Evolutionary conservation across 1,140 invertebrate species (phyloP).

Genomic region (Caenorhabditis remanei): DNA sequence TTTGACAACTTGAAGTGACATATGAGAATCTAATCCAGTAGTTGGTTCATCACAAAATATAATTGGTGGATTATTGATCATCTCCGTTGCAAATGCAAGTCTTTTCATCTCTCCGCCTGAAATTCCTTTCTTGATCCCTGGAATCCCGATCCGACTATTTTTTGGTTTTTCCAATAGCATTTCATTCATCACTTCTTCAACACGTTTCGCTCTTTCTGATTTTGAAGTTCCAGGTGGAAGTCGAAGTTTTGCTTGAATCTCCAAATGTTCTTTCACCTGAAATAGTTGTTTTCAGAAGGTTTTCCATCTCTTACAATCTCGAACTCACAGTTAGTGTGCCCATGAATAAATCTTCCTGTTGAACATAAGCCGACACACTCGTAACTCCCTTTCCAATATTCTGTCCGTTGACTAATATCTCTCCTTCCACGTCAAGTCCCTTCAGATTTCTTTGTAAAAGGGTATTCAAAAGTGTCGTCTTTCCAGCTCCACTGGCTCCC

Average conservation of each 20-base stretch:
- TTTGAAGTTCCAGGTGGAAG: conserved; percentile 60
- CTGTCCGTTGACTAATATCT: conserved; percentile 67
- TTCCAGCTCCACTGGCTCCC: conserved; percentile 75
- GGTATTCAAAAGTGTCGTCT: conserved; percentile 74
- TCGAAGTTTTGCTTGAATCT: conserved; percentile 79
- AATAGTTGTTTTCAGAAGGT: background rate
- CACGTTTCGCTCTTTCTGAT: conserved; percentile 63
- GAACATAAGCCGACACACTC: conserved; percentile 80
- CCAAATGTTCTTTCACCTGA: conserved; percentile 79
- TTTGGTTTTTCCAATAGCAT: conserved; percentile 72
- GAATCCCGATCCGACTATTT: conserved; percentile 70
- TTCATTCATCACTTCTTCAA: conserved; percentile 68
- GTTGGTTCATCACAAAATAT: conserved; percentile 88
- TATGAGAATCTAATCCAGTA: conserved; percentile 86
- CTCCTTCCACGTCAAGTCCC: conserved; percentile 70
- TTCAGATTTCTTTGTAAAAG: conserved; percentile 71
- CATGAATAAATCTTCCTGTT: conserved; percentile 81
- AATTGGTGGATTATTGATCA: conserved; percentile 85
- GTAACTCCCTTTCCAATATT: conserved; percentile 75
- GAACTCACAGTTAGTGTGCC: conserved; percentile 79
- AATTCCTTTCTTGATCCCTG: conserved; percentile 72
- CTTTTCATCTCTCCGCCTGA: conserved; percentile 79
- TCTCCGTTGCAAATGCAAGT: conserved; percentile 80
- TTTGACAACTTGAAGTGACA: conserved; percentile 83
- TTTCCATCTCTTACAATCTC: background rate